A percentile compares a stretch with the other conserved stretches of the same genome.
Evolutionary conservation across 2,888 invertebrate genomes (phyloP).

Genomic region (Archips xylosteana): DNA sequence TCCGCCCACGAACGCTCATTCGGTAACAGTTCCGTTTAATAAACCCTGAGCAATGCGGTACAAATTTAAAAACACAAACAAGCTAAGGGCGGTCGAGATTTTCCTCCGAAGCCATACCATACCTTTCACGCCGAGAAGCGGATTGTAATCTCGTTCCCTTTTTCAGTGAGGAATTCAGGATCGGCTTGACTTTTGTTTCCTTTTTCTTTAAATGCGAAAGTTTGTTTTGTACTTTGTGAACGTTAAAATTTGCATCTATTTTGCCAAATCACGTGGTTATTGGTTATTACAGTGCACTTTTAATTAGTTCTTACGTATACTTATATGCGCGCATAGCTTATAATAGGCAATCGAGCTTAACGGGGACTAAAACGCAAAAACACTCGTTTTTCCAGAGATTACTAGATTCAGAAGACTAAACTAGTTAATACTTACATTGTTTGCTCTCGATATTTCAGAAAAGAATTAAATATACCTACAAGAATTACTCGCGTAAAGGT

Average conservation of each 20-base stretch:
- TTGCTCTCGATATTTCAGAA: too few relatives aligned
- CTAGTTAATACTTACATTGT: too few relatives aligned
- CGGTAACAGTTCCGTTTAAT: not conserved
- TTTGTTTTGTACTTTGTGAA: not conserved
- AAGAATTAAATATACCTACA: too few relatives aligned
- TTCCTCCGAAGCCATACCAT: conserved; percentile 1
- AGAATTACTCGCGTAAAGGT: too few relatives aligned
- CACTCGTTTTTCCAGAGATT: too few relatives aligned
- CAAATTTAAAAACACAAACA: not conserved
- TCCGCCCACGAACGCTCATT: not conserved
- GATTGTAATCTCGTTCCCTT: conserved; percentile 8
- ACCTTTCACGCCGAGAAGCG: conserved; percentile 2
- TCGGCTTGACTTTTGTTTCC: not conserved
- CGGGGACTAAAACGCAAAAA: too few relatives aligned
- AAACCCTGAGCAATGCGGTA: not conserved
- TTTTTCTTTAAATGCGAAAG: not conserved
- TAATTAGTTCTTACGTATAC: too few relatives aligned
- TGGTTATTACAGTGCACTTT: too few relatives aligned
- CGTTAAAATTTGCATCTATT: not conserved
- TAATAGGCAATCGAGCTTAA: too few relatives aligned
- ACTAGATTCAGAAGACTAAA: too few relatives aligned
- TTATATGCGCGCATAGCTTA: too few relatives aligned
- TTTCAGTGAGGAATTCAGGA: conserved; percentile 6
- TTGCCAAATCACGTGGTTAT: not conserved
- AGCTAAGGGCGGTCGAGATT: not conserved